Evolutionary conservation across 2,113 vertebrate genomes (phyloP), one percentile per base, ranked within the genome.

Genomic region (Aix galericulata): DNA sequence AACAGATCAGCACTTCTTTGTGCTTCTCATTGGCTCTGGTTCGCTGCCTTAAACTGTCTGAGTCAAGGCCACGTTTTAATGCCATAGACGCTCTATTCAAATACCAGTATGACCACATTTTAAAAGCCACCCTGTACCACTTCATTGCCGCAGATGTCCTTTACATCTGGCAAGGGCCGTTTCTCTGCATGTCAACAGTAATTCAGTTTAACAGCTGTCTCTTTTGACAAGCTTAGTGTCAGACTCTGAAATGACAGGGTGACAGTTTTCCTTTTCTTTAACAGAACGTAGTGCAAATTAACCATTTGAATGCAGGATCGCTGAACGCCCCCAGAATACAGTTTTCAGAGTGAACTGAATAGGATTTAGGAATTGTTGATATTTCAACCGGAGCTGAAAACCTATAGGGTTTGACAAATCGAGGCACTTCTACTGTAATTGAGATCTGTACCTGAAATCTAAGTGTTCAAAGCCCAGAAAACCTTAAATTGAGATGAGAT

Each of bases 121-220:
- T 96, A 97, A 97, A 98, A 98, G 97, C 97, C 97, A 97, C 95
- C 95, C 96, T 95, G 96, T 97, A 94, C 96, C 97, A 97, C 98
- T 98, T 97, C 96, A 97, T 97, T 97, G 97, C 95, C 85, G 91
- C 98, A 98, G 98, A 98, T 98, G 98, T 98, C 98, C 97, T 98
- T 98, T 98, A 98, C 98, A 98, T 98, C 98, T 98, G 97, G 98
- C 94, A 97, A 98, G 96, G 96, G 96, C 95, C 86, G 60, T 97
- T 97, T 98, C 96, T 97, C 97, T 91, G 87, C 95, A 67, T 98
- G 97, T 98, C 97, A 97, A 97, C 97, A 98, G 97, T 98, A 98
- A 98, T 98, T 98, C 98, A 98, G 97, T 97, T 98, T 98, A 98
- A 98, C 98, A 98, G 97, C 98, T 98, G 97, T 98, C 98, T 98